These are phyloP conservation scores for fruit fly (Drosophila melanogaster) DNA, from an alignment of 1,140 invertebrate species.

Conservation along the genomic window DNA sequence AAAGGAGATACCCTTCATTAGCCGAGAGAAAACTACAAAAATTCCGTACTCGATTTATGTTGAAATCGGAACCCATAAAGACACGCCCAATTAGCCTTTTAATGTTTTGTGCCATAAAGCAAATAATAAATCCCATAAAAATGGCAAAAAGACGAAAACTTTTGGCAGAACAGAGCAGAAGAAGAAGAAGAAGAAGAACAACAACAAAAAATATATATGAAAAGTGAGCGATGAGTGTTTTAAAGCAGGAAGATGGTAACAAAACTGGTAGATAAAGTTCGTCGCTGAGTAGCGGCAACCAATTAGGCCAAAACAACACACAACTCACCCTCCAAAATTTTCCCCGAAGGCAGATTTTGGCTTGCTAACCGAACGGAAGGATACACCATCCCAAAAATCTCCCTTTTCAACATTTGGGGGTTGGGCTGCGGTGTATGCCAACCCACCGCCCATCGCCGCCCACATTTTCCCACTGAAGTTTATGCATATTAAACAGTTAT, in stretches of 20 bases:
- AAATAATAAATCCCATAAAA: slow-evolving; percentile 48
- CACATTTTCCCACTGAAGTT: slow-evolving; percentile 55
- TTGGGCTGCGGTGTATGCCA: background rate
- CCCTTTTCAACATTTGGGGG: background rate
- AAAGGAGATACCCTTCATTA: background rate
- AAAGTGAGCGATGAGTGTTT: slow-evolving; percentile 8
- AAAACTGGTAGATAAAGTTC: slow-evolving; percentile 55
- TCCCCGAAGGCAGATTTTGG: slow-evolving; percentile 32
- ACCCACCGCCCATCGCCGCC: background rate
- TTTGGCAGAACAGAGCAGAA: background rate
- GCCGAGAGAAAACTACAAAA: background rate
- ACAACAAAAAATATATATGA: background rate
- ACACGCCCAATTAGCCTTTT: slow-evolving; percentile 44
- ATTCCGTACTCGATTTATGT: slow-evolving; percentile 13
- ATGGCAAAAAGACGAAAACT: slow-evolving; percentile 11
- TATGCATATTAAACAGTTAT: slow-evolving; percentile 78
- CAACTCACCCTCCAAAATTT: slow-evolving; percentile 1
- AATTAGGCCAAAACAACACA: slow-evolving; percentile 55
- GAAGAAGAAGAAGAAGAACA: background rate
- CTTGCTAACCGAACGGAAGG: slow-evolving; percentile 54
- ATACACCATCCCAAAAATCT: slow-evolving; percentile 59
- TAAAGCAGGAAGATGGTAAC: slow-evolving; percentile 29
- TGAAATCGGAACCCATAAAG: slow-evolving; percentile 47
- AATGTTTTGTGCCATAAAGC: slow-evolving; percentile 39
- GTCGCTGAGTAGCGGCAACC: slow-evolving; percentile 47